phyloP scores from a whole-genome alignment of 2,113 vertebrate species.

The Calidris pugnax region DNA sequence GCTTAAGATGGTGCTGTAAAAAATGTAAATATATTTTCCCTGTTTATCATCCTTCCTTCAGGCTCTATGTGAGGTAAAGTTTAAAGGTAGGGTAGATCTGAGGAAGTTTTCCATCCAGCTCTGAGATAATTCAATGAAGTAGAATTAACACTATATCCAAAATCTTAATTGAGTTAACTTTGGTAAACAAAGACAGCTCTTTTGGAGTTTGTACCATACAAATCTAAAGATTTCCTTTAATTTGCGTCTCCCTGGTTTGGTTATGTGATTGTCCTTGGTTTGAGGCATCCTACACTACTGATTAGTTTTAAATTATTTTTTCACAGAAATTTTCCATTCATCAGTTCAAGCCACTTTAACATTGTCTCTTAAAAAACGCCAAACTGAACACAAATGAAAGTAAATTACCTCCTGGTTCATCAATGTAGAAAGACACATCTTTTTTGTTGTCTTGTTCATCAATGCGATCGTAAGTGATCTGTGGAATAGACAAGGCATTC shows the following conservation, averaged over 20 bases:
- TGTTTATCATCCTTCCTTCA: neutral
- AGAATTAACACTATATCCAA: neutral
- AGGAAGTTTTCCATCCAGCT: neutral
- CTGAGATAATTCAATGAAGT: neutral
- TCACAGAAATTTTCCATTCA: neutral
- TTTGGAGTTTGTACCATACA: neutral
- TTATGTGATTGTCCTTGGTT: neutral
- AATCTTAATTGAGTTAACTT: neutral
- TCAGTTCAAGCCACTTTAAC: neutral
- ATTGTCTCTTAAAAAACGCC: neutral
- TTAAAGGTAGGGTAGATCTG: neutral
- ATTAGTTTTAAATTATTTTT: neutral
- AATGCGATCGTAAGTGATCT: slow-evolving; percentile 83
- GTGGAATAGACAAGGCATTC: slow-evolving; percentile 78
- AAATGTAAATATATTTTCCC: neutral
- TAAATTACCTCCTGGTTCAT: slow-evolving; percentile 73
- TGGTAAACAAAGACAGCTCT: neutral
- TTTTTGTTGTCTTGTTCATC: slow-evolving; percentile 76
- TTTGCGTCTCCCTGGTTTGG: neutral
- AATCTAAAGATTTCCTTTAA: neutral
- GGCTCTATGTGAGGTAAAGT: neutral
- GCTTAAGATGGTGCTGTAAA: neutral
- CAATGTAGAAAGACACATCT: slow-evolving; percentile 69
- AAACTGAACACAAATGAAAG: neutral
- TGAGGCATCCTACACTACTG: neutral